A percentile compares a stretch with the other conserved stretches of the same genome.
phyloP scores from a whole-genome alignment of 2,113 vertebrate genomes.

The Pseudopodoces humilis region DNA sequence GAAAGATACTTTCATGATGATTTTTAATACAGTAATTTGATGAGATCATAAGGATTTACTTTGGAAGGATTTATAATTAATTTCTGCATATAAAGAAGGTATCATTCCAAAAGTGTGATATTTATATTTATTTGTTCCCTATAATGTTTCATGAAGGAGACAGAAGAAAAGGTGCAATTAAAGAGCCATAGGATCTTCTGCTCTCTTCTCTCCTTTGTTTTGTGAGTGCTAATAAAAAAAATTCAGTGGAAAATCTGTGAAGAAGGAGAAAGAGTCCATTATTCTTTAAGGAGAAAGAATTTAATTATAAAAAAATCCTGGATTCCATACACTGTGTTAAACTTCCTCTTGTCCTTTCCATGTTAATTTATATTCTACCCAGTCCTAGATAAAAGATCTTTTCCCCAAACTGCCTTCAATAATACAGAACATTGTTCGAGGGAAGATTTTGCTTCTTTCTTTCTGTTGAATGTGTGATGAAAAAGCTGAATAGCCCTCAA shows the following conservation, averaged over 20 bases:
- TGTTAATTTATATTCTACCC: constrained; percentile 16
- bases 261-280: not conserved
- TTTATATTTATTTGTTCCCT: not conserved
- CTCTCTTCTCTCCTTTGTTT: not conserved
- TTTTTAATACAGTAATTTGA: constrained; percentile 4
- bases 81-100: not conserved
- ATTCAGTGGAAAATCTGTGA: not conserved
- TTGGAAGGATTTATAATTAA: not conserved
- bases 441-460: not conserved
- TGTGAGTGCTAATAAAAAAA: not conserved
- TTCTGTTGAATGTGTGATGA: not conserved
- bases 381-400: not conserved
- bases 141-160: not conserved
- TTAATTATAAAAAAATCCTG: not conserved
- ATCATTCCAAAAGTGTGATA: not conserved
- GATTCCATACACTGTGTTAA: not conserved
- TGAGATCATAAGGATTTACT: not conserved
- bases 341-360: not conserved
- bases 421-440: not conserved
- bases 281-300: not conserved
- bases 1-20: not conserved
- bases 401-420: constrained; percentile 4
- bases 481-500: not conserved
- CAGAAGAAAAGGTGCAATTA: not conserved
- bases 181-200: not conserved